Base-by-base conservation (phyloP, 2,797 vertebrate genomes). In the Trachurus trachurus region DNA sequence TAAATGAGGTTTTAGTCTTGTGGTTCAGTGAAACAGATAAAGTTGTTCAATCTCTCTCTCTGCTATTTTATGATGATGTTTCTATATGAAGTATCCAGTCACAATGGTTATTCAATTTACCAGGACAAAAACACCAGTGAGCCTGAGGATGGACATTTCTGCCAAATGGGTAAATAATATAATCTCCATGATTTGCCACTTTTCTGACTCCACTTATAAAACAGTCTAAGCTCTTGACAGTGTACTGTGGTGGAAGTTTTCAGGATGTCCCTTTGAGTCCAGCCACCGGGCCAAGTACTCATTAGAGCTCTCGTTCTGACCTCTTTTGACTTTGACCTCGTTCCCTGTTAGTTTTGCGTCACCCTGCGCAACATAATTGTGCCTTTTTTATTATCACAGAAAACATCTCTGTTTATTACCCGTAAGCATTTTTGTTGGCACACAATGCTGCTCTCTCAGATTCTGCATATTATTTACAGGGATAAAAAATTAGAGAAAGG, bases 291-390 rank as follows among this genome's bases (percentile, higher is more conserved):
- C 71, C 74, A 60, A 82, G 45, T 31, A 17, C 72, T 88, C 76
- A 75, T 89, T 84, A 88, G 70, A 75, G 57, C 70, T 60, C 74
- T 75, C 49, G 65, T 84, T 87, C 52, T 8, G 9, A 72, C 17
- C 17, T 49, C 17, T 56, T 89, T 49, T 65, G 29, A 74, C 62
- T 74, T 79, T 80, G 79, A 73, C 78, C 39, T 42, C 6, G 15
- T 65, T 85, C 74, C 26, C 61, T 70, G 63, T 71, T 82, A 49
- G 81, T 83, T 76, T 56, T 72, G 52, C 13, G 11, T 70, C 63
- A 71, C 66, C 52, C 50, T 68, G 67, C 49, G 17, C 2, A 31
- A 39, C 49, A 31, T 34, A 72, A 34, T 37, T 56, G 53, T 67
- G 57, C 12, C 15, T 37, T 73, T 73, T 76, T 80, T 64, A 52